These are phyloP conservation scores for Drosophila bipectinata DNA, from an alignment of 1,140 invertebrate species.

Conservation along the genomic window DNA sequence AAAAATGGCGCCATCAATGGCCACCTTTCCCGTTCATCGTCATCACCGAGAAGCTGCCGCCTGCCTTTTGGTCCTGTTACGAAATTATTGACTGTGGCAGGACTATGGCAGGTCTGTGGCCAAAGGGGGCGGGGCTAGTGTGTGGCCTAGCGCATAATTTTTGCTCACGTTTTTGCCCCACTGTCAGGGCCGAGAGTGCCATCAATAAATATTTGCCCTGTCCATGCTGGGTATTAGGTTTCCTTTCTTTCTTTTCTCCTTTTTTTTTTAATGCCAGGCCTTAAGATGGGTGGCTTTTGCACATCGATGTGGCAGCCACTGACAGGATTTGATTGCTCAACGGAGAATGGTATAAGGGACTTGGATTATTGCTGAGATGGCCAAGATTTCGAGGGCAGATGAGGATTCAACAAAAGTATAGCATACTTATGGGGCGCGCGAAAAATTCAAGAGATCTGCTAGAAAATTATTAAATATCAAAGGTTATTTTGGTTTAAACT, in stretches of 20 bases:
- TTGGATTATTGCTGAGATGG: constrained; percentile 8
- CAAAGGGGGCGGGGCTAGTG: background rate
- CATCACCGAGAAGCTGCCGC: constrained; percentile 4
- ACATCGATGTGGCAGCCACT: constrained; percentile 50
- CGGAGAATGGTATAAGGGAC: background rate
- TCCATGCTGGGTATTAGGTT: constrained; percentile 29
- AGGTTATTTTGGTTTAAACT: too few species aligned
- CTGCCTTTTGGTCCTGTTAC: constrained; percentile 24
- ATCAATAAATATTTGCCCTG: constrained; percentile 57
- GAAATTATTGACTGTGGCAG: constrained; percentile 38
- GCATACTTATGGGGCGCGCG: background rate
- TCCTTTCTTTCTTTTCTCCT: background rate
- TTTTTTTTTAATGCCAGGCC: constrained; percentile 9
- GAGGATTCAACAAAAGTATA: constrained; percentile 6
- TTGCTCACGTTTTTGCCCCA: constrained; percentile 49
- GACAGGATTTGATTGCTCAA: constrained; percentile 43
- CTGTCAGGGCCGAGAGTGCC: constrained; percentile 51
- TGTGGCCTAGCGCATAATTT: constrained; percentile 44
- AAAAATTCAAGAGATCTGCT: background rate
- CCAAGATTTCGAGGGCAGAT: background rate
- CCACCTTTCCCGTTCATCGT: constrained; percentile 34
- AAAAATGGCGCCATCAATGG: constrained; percentile 79
- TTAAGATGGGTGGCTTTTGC: constrained; percentile 50
- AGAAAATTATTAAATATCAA: too few species aligned
- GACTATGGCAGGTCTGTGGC: background rate